Evolutionary conservation across 2,797 vertebrate species (phyloP).

Genomic region (Hozukius guyotensis): DNA sequence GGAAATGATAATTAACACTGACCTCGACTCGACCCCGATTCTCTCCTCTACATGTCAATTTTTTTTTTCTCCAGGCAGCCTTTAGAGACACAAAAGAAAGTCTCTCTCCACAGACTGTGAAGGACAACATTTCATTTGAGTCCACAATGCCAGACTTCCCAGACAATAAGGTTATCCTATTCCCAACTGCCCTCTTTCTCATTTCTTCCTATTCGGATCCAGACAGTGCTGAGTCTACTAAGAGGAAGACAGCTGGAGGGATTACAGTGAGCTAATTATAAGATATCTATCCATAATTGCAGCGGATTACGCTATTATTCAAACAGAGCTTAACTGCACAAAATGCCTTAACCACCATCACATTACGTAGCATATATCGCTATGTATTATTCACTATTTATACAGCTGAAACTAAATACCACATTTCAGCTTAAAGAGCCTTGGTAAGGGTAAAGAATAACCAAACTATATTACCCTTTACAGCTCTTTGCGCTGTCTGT

Average conservation of each 20-base stretch:
- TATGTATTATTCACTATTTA: constrained; percentile 62
- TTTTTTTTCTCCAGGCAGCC: constrained; percentile 1
- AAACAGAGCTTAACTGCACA: constrained; percentile 55
- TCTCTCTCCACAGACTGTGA: constrained; percentile 24
- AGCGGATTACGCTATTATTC: constrained; percentile 68
- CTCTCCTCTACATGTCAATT: constrained; percentile 12
- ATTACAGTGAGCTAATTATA: constrained; percentile 74
- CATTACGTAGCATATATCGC: constrained; percentile 46
- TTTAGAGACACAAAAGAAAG: constrained; percentile 26
- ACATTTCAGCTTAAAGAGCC: constrained; percentile 41
- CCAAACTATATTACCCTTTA: constrained; percentile 43
- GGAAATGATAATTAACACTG: constrained; percentile 38
- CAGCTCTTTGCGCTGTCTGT: constrained; percentile 16
- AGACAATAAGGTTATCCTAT: constrained; percentile 42
- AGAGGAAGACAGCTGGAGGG: constrained; percentile 64
- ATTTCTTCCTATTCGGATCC: constrained; percentile 53
- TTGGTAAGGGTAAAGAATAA: constrained; percentile 33
- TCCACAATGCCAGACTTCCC: constrained; percentile 32
- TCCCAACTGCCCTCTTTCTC: constrained; percentile 42
- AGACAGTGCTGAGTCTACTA: constrained; percentile 54
- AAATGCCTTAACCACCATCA: constrained; percentile 51
- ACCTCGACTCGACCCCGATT: constrained; percentile 39
- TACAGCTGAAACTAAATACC: constrained; percentile 49
- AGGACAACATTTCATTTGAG: constrained; percentile 43
- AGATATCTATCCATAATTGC: constrained; percentile 73